Conservation (phyloP, 1,140 invertebrate species). For the Goniozus legneri region DNA sequence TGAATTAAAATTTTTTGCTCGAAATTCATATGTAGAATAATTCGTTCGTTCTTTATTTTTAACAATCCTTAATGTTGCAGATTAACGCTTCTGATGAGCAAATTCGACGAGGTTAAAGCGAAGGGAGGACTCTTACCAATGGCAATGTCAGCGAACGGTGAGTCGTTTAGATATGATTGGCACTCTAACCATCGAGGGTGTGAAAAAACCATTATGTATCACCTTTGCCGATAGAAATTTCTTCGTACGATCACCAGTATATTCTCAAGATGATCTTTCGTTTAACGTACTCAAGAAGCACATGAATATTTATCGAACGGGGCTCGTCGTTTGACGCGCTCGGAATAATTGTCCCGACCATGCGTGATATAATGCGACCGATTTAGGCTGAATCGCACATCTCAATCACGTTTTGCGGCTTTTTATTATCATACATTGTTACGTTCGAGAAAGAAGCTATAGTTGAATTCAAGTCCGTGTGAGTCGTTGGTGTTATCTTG, state of each 20-base stretch:
- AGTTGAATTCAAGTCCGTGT: too few relatives aligned
- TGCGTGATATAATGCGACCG: constrained; percentile 4
- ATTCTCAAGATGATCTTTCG: too few relatives aligned
- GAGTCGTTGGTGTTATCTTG: too few relatives aligned
- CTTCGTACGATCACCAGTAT: too few relatives aligned
- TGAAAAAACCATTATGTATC: too few relatives aligned
- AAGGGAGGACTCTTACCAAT: constrained; percentile 77
- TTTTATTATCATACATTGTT: too few relatives aligned
- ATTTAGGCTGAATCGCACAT: constrained; percentile 20
- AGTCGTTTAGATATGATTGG: too few relatives aligned
- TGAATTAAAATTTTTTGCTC: too few relatives aligned
- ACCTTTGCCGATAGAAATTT: too few relatives aligned
- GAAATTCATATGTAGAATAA: neutral
- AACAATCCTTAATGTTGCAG: constrained; percentile 23
- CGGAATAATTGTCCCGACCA: constrained; percentile 15
- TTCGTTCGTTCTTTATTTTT: neutral
- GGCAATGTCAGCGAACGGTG: constrained; percentile 56
- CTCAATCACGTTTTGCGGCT: neutral
- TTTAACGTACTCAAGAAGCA: constrained; percentile 18
- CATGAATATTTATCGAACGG: constrained; percentile 37
- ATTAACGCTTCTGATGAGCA: constrained; percentile 69
- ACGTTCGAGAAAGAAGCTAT: too few relatives aligned
- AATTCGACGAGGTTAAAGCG: constrained; percentile 82
- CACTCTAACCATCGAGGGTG: too few relatives aligned
- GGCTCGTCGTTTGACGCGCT: constrained; percentile 23